phyloP scores from a whole-genome alignment of 2,113 vertebrate genomes.

The Pogonocichla stellata region DNA sequence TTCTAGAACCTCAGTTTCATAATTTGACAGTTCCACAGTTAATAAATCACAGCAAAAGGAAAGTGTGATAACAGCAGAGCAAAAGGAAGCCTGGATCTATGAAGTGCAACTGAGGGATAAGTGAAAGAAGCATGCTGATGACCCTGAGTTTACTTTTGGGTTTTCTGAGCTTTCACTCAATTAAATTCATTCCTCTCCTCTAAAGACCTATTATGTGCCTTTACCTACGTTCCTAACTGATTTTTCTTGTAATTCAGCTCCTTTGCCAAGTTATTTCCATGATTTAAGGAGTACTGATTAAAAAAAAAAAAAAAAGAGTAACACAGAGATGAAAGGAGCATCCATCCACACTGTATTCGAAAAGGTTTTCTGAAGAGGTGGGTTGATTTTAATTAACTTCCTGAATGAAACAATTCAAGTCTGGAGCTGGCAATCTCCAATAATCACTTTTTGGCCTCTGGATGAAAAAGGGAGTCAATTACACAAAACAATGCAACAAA shows the following conservation, averaged over 20 bases:
- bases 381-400: constrained; percentile 67
- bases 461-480: constrained; percentile 62
- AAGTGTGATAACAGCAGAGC: constrained; percentile 56
- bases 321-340: constrained; percentile 41
- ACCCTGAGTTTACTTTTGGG: constrained; percentile 37
- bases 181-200: constrained; percentile 56
- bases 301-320: background rate
- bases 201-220: constrained; percentile 49
- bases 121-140: constrained; percentile 48
- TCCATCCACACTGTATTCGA: constrained; percentile 16
- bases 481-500: constrained; percentile 52
- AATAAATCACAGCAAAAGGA: constrained; percentile 69
- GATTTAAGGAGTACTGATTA: constrained; percentile 52
- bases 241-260: constrained; percentile 59
- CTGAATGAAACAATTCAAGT: constrained; percentile 66
- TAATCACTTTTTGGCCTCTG: constrained; percentile 58
- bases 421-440: constrained; percentile 58
- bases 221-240: constrained; percentile 43
- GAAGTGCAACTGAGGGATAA: constrained; percentile 51
- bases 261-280: constrained; percentile 65
- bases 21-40: constrained; percentile 69
- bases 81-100: constrained; percentile 54
- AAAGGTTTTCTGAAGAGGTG: constrained; percentile 58
- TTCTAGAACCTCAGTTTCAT: constrained; percentile 53
- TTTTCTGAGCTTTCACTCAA: constrained; percentile 48